phyloP scores from a whole-genome alignment of 2,888 invertebrate species.

The Notocelia uddmanniana region DNA sequence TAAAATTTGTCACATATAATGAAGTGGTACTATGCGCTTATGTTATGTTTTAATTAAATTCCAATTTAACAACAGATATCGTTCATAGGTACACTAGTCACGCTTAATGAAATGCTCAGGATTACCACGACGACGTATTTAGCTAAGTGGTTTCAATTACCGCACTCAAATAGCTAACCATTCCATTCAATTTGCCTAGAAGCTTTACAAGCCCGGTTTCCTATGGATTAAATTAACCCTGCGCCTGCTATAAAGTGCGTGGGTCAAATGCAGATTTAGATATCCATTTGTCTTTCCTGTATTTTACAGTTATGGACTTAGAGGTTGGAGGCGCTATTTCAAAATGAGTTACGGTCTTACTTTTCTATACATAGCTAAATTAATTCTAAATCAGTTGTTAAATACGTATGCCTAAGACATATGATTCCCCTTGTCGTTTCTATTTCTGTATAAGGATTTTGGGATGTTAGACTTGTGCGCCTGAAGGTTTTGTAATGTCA shows the following conservation, averaged over 20 bases:
- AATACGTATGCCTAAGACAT: no score
- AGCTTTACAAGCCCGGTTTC: conserved; percentile 15
- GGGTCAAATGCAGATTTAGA: background rate
- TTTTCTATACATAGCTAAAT: background rate
- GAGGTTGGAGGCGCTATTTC: background rate
- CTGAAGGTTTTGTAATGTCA: no score
- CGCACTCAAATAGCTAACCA: conserved; percentile 21
- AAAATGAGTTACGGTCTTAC: background rate
- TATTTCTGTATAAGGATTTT: no score
- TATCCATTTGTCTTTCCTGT: conserved; percentile 1
- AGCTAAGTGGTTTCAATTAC: conserved; percentile 25
- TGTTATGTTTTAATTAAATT: no score
- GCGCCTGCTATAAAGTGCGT: background rate
- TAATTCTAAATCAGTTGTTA: background rate
- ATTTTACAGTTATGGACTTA: background rate
- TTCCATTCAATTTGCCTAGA: conserved; percentile 30
- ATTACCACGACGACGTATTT: conserved; percentile 33
- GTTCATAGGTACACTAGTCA: background rate
- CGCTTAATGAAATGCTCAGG: conserved; percentile 12
- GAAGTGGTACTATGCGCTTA: no score
- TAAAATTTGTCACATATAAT: no score
- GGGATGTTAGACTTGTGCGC: no score
- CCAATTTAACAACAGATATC: no score
- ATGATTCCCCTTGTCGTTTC: no score
- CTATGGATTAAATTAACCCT: background rate